Base-by-base conservation (phyloP, 2,113 vertebrate species). In the Hippocampus mohnikei region DNA sequence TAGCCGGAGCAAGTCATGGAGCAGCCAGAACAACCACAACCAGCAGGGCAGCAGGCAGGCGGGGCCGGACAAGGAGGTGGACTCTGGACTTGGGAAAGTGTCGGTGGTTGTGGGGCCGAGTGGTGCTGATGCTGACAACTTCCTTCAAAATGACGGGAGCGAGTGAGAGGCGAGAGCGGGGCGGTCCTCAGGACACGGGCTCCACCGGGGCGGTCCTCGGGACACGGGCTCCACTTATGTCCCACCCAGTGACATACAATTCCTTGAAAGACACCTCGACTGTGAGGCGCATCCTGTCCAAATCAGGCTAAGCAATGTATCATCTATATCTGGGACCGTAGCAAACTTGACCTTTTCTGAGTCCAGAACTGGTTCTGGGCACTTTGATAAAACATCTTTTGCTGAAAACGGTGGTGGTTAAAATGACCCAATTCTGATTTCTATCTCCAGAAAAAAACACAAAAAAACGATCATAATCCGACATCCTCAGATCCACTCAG, bases 1-100 rank as follows among this genome's bases (percentile, higher is more conserved):
- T 56, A 91, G 89, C 88, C 86, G 92, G 74, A 98, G 95, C 88
- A 98, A 98, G 81, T 95, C 94, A 3, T 96, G 94, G 74, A 95
- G 93, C 77, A 96, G 94, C 81, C 94, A 94, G 77, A 89, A 81
- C 78, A 85, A 89, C 72, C 87, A 82, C 73, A 80, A 66, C 79
- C 88, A 88, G 79, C 78, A 69, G 62, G 50, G 72, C 46, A 62
- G 48, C 73, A 82, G 65, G 70, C 77, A 76, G 58, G 42, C 64
- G 1, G 80, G 77, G 71, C 10, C 2, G 42, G 84, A 78, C 37
- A 70, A 21, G 27, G 77, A 71, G 48, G 66, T 13, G 8, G 70
- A 76, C 63, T 23, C n/a, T 0, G 61, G 27, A 21, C 76, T 44
- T 1, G 68, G 76, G 0, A 20, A 87, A 58, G 81, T 82, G 16